A percentile compares a stretch with the other conserved stretches of the same genome.
Evolutionary conservation across 2,888 invertebrate genomes (phyloP).

Genomic region (Sinopyrophorus schimmeli): DNA sequence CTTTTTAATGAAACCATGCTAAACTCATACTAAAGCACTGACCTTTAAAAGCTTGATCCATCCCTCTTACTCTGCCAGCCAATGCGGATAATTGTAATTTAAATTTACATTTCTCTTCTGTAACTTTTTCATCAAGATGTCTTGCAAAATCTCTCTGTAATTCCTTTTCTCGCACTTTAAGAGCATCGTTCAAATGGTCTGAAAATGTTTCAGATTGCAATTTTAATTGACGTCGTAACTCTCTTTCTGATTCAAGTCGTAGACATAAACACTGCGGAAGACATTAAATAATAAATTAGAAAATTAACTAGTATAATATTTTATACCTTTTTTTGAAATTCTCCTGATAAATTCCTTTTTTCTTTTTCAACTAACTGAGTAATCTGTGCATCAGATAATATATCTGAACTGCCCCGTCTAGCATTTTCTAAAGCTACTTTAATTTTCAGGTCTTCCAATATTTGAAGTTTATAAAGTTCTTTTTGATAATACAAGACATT

Average conservation of each 20-base stretch:
- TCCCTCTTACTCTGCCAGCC: slow-evolving; percentile 73
- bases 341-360: slow-evolving; percentile 65
- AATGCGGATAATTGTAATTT: slow-evolving; percentile 73
- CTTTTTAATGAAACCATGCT: not conserved
- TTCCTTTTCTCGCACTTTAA: slow-evolving; percentile 60
- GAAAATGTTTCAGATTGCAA: slow-evolving; percentile 85
- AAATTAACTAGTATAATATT: slow-evolving; percentile 6
- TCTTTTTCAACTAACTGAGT: slow-evolving; percentile 73
- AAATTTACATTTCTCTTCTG: slow-evolving; percentile 68
- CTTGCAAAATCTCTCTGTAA: slow-evolving; percentile 59
- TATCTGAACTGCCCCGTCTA: slow-evolving; percentile 59
- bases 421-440: slow-evolving; percentile 66
- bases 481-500: slow-evolving; percentile 77
- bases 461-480: slow-evolving; percentile 73
- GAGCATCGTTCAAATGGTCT: slow-evolving; percentile 75
- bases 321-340: slow-evolving; percentile 71
- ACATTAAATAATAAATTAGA: not conserved
- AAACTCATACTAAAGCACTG: slow-evolving; percentile 39
- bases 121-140: slow-evolving; percentile 68
- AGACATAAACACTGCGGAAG: slow-evolving; percentile 63
- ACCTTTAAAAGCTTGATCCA: slow-evolving; percentile 78
- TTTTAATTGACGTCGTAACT: slow-evolving; percentile 76
- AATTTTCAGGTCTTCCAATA: slow-evolving; percentile 64
- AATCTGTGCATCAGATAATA: slow-evolving; percentile 60
- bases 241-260: slow-evolving; percentile 69